Percentiles rank a stretch among this genome's conserved stretches.
phyloP scores from a whole-genome alignment of 2,888 invertebrate genomes.

The Volucella bombylans region DNA sequence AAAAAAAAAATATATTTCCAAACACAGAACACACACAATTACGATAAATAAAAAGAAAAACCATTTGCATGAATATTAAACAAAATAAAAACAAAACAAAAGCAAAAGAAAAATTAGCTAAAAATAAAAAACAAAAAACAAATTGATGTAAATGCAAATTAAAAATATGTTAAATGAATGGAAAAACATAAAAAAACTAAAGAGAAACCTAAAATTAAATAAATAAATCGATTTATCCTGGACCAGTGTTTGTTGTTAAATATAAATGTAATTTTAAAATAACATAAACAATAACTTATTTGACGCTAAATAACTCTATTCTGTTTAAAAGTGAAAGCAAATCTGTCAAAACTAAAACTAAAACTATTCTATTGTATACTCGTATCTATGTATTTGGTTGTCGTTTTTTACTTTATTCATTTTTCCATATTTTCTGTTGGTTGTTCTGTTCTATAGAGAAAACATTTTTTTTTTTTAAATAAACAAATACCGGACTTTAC shows the following conservation, averaged over 20 bases:
- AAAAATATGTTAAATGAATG: slow-evolving; percentile 41
- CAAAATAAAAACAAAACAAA: background rate
- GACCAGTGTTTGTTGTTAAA: slow-evolving; percentile 73
- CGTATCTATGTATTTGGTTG: slow-evolving; percentile 16
- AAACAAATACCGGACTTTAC: slow-evolving; percentile 68
- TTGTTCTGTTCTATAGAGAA: slow-evolving; percentile 24
- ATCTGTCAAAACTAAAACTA: too few relatives aligned
- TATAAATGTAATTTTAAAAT: slow-evolving; percentile 58
- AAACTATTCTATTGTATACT: too few relatives aligned
- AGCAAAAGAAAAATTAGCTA: slow-evolving; percentile 23
- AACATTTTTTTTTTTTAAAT: slow-evolving; percentile 14
- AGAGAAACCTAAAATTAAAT: too few relatives aligned
- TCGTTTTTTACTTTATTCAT: background rate
- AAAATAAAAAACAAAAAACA: slow-evolving; percentile 28
- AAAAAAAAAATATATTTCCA: background rate
- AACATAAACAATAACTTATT: slow-evolving; percentile 24
- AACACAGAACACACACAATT: too few relatives aligned
- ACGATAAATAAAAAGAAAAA: slow-evolving; percentile 8
- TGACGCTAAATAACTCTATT: slow-evolving; percentile 60
- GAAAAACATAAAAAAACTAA: slow-evolving; percentile 39
- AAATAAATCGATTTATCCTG: slow-evolving; percentile 69
- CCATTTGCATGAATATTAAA: slow-evolving; percentile 46
- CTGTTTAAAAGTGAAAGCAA: slow-evolving; percentile 28
- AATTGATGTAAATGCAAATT: slow-evolving; percentile 43
- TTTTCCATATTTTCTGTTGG: slow-evolving; percentile 33